Conservation (phyloP, 1,140 invertebrate species). For the Drosophila grimshawi region DNA sequence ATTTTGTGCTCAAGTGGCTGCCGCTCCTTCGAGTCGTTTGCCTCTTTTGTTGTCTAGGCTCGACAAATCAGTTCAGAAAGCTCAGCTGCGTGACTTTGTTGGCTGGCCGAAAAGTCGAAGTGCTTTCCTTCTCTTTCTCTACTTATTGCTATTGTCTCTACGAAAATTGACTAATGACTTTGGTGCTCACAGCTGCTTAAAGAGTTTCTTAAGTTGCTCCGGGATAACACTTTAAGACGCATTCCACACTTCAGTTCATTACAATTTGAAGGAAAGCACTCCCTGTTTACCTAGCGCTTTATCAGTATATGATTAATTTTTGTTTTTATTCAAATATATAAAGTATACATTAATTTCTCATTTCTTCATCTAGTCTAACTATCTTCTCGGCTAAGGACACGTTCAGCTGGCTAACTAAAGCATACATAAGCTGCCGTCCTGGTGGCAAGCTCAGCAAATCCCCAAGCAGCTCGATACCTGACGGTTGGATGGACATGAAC, state of each 20-base stretch:
- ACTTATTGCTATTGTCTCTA: constrained; percentile 57
- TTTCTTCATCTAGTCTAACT: neutral
- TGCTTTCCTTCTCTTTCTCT: neutral
- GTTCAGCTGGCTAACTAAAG: constrained; percentile 7
- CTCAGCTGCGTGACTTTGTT: constrained; percentile 64
- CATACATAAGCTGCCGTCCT: constrained; percentile 44
- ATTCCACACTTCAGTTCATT: neutral
- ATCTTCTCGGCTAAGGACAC: constrained; percentile 12
- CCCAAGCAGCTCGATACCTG: constrained; percentile 74
- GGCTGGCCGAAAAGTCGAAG: constrained; percentile 8
- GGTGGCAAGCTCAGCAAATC: constrained; percentile 65
- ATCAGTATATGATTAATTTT: neutral
- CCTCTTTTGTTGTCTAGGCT: constrained; percentile 64
- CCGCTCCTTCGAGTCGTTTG: constrained; percentile 22
- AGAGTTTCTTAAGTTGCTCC: constrained; percentile 42
- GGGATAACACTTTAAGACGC: constrained; percentile 22
- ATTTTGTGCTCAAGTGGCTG: constrained; percentile 78
- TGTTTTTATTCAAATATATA: neutral
- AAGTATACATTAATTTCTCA: constrained; percentile 7
- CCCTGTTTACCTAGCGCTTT: neutral
- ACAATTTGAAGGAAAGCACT: neutral
- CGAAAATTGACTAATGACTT: constrained; percentile 77
- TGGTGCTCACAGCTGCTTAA: constrained; percentile 43
- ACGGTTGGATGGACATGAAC: constrained; percentile 54
- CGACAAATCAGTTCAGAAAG: constrained; percentile 78